Conservation (phyloP, 2,797 vertebrate genomes). For the Delichon dasypus region DNA sequence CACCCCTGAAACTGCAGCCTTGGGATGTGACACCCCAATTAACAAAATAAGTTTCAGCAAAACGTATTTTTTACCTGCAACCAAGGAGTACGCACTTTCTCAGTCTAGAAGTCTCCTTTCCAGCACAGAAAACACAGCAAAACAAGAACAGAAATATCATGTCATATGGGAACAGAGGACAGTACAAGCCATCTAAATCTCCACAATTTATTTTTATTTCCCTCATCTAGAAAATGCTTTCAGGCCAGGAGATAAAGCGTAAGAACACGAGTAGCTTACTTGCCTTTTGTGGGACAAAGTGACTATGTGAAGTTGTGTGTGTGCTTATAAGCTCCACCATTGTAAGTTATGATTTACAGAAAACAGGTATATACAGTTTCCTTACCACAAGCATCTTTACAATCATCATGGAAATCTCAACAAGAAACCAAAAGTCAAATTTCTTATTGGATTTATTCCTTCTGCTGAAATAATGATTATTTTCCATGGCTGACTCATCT, state of each 20-base stretch:
- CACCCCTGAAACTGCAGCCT: not conserved
- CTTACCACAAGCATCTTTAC: not conserved
- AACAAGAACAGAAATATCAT: not conserved
- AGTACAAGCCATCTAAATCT: not conserved
- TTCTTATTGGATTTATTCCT: not conserved
- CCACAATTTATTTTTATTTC: not conserved
- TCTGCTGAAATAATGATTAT: not conserved
- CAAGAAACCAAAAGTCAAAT: not conserved
- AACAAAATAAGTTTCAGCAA: not conserved
- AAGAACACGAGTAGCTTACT: not conserved
- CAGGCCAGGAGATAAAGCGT: not conserved
- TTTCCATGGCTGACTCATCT: not conserved
- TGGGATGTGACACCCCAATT: not conserved
- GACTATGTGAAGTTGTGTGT: not conserved
- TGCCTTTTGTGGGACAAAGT: not conserved
- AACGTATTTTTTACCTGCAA: not conserved
- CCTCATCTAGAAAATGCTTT: not conserved
- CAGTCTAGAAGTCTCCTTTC: not conserved
- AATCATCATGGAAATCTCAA: not conserved
- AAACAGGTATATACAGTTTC: not conserved
- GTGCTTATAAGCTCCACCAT: not conserved
- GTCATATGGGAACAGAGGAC: not conserved
- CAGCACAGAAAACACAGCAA: not conserved
- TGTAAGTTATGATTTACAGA: not conserved
- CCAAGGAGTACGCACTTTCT: not conserved